Conservation (phyloP, 2,888 invertebrate species). For the Drosophila prolongata region DNA sequence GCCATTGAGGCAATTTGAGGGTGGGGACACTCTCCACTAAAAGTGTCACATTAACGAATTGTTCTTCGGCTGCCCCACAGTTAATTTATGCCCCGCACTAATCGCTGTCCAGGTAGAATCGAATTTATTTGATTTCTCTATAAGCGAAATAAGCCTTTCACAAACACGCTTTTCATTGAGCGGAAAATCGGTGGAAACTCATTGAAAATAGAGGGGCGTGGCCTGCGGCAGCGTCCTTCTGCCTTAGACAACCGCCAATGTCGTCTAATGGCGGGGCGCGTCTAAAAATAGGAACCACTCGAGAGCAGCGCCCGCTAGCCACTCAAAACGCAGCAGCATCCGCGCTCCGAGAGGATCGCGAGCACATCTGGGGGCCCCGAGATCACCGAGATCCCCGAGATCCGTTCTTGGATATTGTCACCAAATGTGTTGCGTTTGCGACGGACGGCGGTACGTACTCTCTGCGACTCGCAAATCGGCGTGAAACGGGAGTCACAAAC, state of each 20-base stretch:
- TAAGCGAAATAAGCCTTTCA: conserved; percentile 62
- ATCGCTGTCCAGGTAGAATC: conserved; percentile 64
- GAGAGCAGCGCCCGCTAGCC: conserved; percentile 57
- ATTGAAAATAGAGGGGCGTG: conserved; percentile 54
- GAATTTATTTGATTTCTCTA: conserved; percentile 64
- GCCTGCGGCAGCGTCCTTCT: conserved; percentile 67
- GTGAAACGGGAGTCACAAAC: background rate
- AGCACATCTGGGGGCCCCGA: conserved; percentile 46
- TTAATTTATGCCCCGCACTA: conserved; percentile 69
- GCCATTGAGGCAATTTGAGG: conserved; percentile 14
- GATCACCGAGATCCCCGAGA: conserved; percentile 7
- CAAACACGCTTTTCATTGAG: conserved; percentile 63
- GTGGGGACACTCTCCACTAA: conserved; percentile 56
- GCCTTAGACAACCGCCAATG: conserved; percentile 51
- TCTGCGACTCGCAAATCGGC: conserved; percentile 17
- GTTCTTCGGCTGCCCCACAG: conserved; percentile 57
- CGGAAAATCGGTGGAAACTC: conserved; percentile 46
- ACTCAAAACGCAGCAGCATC: conserved; percentile 72
- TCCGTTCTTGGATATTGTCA: conserved; percentile 57
- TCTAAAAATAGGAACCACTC: conserved; percentile 81
- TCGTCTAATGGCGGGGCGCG: conserved; percentile 71
- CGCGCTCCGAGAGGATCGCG: conserved; percentile 30
- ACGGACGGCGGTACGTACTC: conserved; percentile 64
- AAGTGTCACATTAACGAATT: conserved; percentile 82
- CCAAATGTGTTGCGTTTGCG: conserved; percentile 81